Percentiles rank a stretch among this genome's conserved stretches.
phyloP scores from a whole-genome alignment of 64 coral and sea anemone genomes.

The Catalaphyllia jardinei region DNA sequence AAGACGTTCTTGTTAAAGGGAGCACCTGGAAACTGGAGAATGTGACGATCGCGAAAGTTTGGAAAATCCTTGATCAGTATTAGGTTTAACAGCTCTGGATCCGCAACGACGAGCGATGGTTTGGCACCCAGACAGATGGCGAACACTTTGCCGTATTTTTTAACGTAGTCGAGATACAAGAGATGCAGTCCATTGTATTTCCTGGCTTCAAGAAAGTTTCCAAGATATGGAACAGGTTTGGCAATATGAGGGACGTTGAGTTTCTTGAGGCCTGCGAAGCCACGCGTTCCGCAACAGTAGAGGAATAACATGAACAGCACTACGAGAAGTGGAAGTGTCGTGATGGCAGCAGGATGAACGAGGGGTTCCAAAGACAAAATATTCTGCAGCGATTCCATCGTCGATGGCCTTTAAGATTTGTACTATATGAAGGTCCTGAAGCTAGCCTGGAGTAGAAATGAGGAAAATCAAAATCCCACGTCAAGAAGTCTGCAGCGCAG shows the following conservation, averaged over 20 bases:
- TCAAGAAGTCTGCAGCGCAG: no score
- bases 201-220: conserved; percentile 50
- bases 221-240: conserved; percentile 64
- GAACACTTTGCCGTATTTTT: conserved; percentile 79
- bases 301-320: conserved; percentile 13
- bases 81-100: conserved; percentile 64
- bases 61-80: conserved; percentile 72
- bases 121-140: conserved; percentile 26
- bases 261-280: conserved; percentile 52
- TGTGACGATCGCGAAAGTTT: conserved; percentile 54
- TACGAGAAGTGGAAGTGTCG: background rate
- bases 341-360: conserved; percentile 1
- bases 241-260: conserved; percentile 64
- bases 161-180: conserved; percentile 23
- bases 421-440: background rate
- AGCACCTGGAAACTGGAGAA: background rate
- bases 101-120: conserved; percentile 45
- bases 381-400: background rate
- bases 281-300: conserved; percentile 52
- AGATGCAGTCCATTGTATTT: conserved; percentile 55
- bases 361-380: background rate
- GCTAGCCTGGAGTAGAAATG: background rate
- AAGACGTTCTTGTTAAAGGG: background rate
- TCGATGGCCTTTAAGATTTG: background rate
- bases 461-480: background rate